phyloP scores from a whole-genome alignment of 2,888 invertebrate genomes.

The Sinohyriopsis cumingii region DNA sequence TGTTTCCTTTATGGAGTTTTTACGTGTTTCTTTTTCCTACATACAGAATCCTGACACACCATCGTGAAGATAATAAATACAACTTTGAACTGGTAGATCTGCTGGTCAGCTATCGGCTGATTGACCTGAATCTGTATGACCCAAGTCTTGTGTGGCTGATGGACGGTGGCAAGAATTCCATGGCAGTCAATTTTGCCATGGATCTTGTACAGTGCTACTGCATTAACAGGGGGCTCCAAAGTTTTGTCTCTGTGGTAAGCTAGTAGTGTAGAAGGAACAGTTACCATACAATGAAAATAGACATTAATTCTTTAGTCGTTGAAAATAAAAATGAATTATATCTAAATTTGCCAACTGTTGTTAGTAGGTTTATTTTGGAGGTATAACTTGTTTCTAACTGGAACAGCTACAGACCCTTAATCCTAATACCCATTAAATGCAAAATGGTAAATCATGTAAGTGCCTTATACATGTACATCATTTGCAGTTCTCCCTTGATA shows the following conservation, averaged over 20 bases:
- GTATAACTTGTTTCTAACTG: background rate
- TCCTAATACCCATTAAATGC: background rate
- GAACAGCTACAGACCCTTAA: background rate
- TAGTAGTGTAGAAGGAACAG: background rate
- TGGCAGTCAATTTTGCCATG: constrained; percentile 91
- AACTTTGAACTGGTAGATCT: constrained; percentile 94
- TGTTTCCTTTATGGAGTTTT: too few species aligned
- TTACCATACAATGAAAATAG: too few species aligned
- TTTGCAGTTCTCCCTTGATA: too few species aligned
- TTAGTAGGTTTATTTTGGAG: background rate
- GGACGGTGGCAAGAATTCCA: constrained; percentile 86
- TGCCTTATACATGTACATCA: too few species aligned
- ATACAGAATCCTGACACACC: constrained; percentile 81
- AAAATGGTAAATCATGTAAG: too few species aligned
- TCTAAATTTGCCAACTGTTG: background rate
- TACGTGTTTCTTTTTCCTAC: background rate
- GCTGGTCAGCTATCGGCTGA: constrained; percentile 86
- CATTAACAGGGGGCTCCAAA: constrained; percentile 79
- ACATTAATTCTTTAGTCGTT: too few species aligned
- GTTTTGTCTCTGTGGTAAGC: constrained; percentile 47
- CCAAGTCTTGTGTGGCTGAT: constrained; percentile 74
- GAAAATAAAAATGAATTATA: background rate
- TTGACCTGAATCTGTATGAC: constrained; percentile 80
- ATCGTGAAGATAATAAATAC: constrained; percentile 90
- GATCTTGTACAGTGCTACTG: constrained; percentile 89